phyloP scores from a whole-genome alignment of 2,888 invertebrate species.

The Cosmorhoe ocellata region DNA sequence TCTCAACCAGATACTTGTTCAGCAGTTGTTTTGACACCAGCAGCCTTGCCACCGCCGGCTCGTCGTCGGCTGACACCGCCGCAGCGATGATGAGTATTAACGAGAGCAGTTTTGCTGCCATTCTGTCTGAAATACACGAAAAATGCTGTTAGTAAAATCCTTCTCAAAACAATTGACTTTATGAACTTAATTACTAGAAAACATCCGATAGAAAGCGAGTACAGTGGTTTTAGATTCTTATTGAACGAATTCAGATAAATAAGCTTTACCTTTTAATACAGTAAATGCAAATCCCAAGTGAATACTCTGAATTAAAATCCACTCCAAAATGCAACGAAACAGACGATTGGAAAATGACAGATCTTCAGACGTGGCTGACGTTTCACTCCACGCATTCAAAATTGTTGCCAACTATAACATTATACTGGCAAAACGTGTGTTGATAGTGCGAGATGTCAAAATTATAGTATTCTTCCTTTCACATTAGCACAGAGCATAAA shows the following conservation, averaged over 20 bases:
- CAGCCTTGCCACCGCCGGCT: slow-evolving; percentile 90
- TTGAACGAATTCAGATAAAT: too few species aligned
- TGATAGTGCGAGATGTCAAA: too few species aligned
- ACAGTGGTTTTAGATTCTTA: too few species aligned
- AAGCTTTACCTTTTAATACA: slow-evolving; percentile 37
- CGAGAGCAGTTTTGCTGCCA: slow-evolving; percentile 71
- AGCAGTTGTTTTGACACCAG: slow-evolving; percentile 96
- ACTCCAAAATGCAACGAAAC: too few species aligned
- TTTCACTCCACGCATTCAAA: slow-evolving; percentile 79
- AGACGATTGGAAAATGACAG: slow-evolving; percentile 47
- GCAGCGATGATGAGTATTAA: slow-evolving; percentile 71
- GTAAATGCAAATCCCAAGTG: too few species aligned
- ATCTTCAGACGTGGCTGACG: slow-evolving; percentile 77
- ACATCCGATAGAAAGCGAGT: too few species aligned
- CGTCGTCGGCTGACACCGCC: slow-evolving; percentile 83
- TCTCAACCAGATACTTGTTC: slow-evolving; percentile 97
- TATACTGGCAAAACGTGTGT: too few species aligned
- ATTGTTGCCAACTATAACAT: slow-evolving; percentile 46
- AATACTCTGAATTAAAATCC: too few species aligned
- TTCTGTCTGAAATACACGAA: slow-evolving; percentile 60
- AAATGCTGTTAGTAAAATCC: neutral
- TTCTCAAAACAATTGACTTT: too few species aligned
- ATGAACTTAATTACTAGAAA: too few species aligned
- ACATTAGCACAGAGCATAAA: too few species aligned
- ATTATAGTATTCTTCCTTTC: too few species aligned